A percentile compares a stretch with the other conserved stretches of the same genome.
Conservation (phyloP, 53 echinoderm and acorn worm species). For the Temnopleurus reevesii region DNA sequence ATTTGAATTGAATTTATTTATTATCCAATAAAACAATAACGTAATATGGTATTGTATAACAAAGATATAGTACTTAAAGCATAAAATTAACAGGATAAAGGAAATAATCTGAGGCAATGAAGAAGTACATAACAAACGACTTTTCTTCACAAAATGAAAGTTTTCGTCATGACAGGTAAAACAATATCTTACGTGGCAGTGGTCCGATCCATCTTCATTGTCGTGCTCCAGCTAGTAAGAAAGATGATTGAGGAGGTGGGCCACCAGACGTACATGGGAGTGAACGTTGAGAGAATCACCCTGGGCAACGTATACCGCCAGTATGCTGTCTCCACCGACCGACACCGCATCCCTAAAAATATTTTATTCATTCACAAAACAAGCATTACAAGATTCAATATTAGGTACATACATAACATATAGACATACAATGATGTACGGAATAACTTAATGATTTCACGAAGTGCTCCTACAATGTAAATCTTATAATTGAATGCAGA, state of each 20-base stretch:
- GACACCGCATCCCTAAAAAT: slow-evolving; percentile 88
- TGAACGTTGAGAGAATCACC: slow-evolving; percentile 72
- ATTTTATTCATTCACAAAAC: slow-evolving; percentile 60
- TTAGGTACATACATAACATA: not conserved
- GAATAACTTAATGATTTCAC: too few relatives aligned
- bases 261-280: slow-evolving; percentile 61
- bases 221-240: not conserved
- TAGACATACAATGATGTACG: not conserved
- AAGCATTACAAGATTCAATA: slow-evolving; percentile 22
- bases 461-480: too few relatives aligned
- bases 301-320: slow-evolving; percentile 61
- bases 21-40: too few relatives aligned
- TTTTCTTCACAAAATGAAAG: too few relatives aligned
- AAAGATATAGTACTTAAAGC: too few relatives aligned
- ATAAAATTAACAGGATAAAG: too few relatives aligned
- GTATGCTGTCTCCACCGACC: slow-evolving; percentile 59
- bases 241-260: slow-evolving; percentile 71
- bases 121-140: too few relatives aligned
- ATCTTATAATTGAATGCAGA: too few relatives aligned
- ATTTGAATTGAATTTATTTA: too few relatives aligned
- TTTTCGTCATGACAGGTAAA: too few relatives aligned
- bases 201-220: not conserved
- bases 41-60: too few relatives aligned
- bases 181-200: slow-evolving; percentile 66
- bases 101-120: too few relatives aligned